Base-by-base conservation (phyloP, 2,113 vertebrate genomes). In the Pycnonotus jocosus region DNA sequence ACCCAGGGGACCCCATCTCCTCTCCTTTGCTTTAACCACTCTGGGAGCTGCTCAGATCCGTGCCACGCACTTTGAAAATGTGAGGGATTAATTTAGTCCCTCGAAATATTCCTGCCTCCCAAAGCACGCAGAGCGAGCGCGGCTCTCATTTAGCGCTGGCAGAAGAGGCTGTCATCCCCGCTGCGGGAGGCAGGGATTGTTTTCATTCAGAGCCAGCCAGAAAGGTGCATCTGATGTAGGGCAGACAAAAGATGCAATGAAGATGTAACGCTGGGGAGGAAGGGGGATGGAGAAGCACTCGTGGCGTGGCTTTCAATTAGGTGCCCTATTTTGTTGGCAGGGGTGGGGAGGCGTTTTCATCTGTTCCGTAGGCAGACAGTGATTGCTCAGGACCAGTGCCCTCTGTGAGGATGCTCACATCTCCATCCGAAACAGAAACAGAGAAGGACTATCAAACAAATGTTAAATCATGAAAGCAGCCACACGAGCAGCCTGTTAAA, bases 1-100 rank as follows among this genome's bases (percentile, higher is more conserved):
- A 81, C 77, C 51, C 56, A n/a, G 45, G 20, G 62, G 58, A 76
- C 38, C 35, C 21, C 42, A 37, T 35, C 38, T 53, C 70, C 25
- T 78, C 65, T 76, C 37, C 69, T 40, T 44, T 61, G 31, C 77
- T 89, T 91, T 64, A 74, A 38, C 44, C 6, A 0, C 64, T 3
- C 24, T 33, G 37, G 35, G 66, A 85, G 61, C 28, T 44, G 38
- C 51, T 80, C 68, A 80, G 57, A 92, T 71, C 90, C 10, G 19
- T 22, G 31, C 85, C 62, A 11, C 0, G 12, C 76, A 14, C 79
- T 91, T 65, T 74, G 85, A 88, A 93, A 94, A 92, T 8, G 51
- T 5, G 42, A 94, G 79, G 56, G 56, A 95, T 93, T 94, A 70
- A 94, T 95, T 96, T 40, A 92, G 72, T 60, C 60, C 40, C 65